phyloP scores from a whole-genome alignment of 2,113 vertebrate species.

The Illadopsis cleaveri region DNA sequence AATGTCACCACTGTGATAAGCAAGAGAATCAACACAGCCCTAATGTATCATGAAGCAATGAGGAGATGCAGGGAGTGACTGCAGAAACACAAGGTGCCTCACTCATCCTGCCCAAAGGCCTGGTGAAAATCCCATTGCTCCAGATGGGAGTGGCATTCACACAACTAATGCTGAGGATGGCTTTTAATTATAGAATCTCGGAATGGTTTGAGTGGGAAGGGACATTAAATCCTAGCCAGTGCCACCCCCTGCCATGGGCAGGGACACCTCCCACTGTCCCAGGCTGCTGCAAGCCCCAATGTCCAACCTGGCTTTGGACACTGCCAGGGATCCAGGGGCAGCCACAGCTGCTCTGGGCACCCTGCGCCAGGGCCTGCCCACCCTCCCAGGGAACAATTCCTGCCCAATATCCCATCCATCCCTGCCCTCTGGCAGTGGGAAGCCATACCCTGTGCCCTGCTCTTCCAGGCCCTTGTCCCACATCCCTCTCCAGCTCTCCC shows the following conservation, averaged over 20 bases:
- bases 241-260: fast-evolving
- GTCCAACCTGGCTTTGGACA: neutral
- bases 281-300: fast-evolving
- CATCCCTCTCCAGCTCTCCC: neutral
- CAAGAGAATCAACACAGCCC: neutral
- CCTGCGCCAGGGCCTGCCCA: neutral
- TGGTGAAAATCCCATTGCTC: neutral
- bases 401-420: fast-evolving
- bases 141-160: neutral
- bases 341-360: neutral
- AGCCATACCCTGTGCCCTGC: neutral
- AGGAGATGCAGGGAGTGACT: neutral
- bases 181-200: neutral
- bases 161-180: neutral
- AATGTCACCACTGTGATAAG: neutral
- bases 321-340: neutral
- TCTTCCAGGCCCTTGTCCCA: fast-evolving
- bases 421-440: neutral
- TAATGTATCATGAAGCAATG: fast-evolving
- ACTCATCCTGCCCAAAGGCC: neutral
- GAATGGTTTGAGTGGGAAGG: neutral
- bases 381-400: neutral
- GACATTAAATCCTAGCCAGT: fast-evolving
- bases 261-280: fast-evolving
- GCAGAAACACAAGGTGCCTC: neutral